These are phyloP conservation scores for Rousettus madagascariensis DNA, from an alignment of 2,797 vertebrate genomes.

Conservation along the genomic window DNA sequence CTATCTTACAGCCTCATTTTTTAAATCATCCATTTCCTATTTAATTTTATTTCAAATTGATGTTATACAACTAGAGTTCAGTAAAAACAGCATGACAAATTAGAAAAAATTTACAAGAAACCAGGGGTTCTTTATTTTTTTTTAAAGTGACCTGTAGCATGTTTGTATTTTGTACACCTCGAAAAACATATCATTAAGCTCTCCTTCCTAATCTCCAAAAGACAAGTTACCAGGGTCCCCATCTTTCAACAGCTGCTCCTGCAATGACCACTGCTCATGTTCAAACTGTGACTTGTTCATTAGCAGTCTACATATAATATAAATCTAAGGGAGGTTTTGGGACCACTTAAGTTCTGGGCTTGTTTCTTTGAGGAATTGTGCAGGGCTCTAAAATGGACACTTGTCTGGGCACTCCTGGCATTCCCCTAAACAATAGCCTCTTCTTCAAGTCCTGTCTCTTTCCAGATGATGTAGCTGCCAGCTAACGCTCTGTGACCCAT, in stretches of 20 bases:
- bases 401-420: background rate
- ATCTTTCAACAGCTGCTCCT: background rate
- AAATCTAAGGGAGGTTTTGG: background rate
- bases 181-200: background rate
- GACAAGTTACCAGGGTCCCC: background rate
- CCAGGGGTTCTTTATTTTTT: conserved; percentile 1
- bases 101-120: conserved; percentile 10
- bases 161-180: background rate
- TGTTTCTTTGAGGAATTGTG: background rate
- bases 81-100: background rate
- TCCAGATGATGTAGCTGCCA: background rate
- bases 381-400: background rate
- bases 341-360: background rate
- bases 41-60: conserved; percentile 36
- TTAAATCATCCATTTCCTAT: background rate
- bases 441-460: background rate
- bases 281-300: background rate
- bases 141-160: background rate
- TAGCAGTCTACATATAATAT: background rate
- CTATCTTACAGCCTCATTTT: background rate
- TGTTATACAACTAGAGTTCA: background rate
- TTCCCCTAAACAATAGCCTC: background rate
- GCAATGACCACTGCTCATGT: background rate
- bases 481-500: background rate
- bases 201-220: background rate